These are phyloP conservation scores for Anableps anableps DNA, from an alignment of 2,797 vertebrate genomes.

Conservation along the genomic window DNA sequence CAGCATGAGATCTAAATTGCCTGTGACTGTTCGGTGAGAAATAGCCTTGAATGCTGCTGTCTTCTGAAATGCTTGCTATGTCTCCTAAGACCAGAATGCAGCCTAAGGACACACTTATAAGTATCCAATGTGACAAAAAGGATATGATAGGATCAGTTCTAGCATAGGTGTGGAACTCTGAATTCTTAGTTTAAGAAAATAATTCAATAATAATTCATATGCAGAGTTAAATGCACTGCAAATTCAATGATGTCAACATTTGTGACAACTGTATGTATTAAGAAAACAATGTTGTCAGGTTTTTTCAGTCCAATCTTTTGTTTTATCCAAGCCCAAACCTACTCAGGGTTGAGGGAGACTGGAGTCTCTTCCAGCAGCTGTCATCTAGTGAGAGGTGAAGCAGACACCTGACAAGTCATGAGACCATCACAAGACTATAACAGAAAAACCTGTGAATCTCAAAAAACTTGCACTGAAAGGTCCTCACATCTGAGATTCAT, in stretches of 20 bases:
- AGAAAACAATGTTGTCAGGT: neutral
- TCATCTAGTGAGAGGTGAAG: neutral
- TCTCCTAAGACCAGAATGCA: conserved; percentile 63
- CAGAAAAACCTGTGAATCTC: neutral
- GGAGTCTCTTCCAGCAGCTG: neutral
- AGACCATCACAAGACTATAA: neutral
- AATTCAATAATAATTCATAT: neutral
- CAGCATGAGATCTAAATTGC: conserved; percentile 71
- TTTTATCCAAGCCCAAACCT: neutral
- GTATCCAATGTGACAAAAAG: neutral
- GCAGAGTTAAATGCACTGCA: neutral
- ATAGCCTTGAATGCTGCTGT: conserved; percentile 63
- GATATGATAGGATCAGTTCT: too few relatives aligned
- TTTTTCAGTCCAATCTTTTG: neutral
- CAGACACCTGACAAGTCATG: neutral
- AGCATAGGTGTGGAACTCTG: conserved; percentile 8
- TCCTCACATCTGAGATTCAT: neutral
- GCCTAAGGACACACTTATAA: conserved; percentile 48
- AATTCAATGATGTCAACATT: neutral
- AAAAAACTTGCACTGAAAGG: neutral
- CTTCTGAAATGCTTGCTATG: conserved; percentile 60
- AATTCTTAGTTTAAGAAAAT: neutral
- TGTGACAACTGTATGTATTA: neutral
- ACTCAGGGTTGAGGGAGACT: too few relatives aligned
- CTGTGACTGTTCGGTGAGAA: conserved; percentile 71